Percentiles rank a stretch among this genome's conserved stretches.
Conservation (phyloP, 2,888 invertebrate genomes). For the Cybosia mesomella region DNA sequence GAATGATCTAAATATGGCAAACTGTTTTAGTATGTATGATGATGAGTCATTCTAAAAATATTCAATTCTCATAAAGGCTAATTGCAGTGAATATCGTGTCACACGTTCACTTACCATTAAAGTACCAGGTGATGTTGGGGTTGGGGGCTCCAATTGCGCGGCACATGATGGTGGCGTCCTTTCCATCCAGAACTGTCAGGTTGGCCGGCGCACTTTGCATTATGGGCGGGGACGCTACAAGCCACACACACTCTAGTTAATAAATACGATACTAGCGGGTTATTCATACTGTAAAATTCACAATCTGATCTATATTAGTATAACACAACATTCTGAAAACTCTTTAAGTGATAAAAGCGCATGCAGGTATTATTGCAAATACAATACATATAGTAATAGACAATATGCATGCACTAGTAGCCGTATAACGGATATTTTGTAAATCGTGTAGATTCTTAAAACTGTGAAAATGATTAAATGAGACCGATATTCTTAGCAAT, state of each 20-base stretch:
- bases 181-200: constrained; percentile 96
- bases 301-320: constrained; percentile 9
- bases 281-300: constrained; percentile 25
- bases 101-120: constrained; percentile 90
- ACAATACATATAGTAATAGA: background rate
- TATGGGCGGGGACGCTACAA: constrained; percentile 94
- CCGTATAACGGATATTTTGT: background rate
- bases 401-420: background rate
- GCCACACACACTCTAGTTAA: constrained; percentile 81
- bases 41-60: background rate
- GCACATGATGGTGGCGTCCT: constrained; percentile 96
- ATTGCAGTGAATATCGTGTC: background rate
- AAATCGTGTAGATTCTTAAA: background rate
- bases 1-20: background rate
- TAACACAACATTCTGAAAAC: constrained; percentile 34
- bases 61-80: background rate
- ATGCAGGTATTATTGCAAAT: constrained; percentile 35
- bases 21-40: background rate
- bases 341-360: constrained; percentile 32
- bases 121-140: constrained; percentile 97
- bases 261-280: constrained; percentile 55
- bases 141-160: constrained; percentile 96
- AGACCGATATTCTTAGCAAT: no score
- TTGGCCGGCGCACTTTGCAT: constrained; percentile 95
- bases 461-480: background rate